Base-by-base conservation (phyloP, 2,113 vertebrate species). In the Cochlearius cochlearius region DNA sequence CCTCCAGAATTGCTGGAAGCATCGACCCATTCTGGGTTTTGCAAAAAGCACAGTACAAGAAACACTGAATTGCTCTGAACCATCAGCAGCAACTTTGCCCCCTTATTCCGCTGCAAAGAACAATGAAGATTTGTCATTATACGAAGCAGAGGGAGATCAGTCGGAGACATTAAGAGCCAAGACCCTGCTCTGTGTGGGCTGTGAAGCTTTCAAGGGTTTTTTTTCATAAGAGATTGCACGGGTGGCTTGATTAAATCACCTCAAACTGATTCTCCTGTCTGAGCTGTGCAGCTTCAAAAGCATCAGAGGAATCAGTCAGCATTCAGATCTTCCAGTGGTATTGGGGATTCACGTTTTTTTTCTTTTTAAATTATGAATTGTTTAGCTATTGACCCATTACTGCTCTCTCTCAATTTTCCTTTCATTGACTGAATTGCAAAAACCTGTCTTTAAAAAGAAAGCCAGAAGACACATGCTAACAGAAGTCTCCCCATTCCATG, bases 1-100 rank as follows among this genome's bases (percentile, higher is more conserved):
- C 38, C 23, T 47, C 39, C 62, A 79, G 53, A 64, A n/a, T 1
- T 7, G 15, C 21, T 76, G 12, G 34, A 60, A 69, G 29, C 67
- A 72, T 17, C 1, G 0, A 77, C 12, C 39, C 1, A 0, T 12
- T 49, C 56, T 30, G 47, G 1, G n/a, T 59, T 41, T 78, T 36
- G 11, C 5, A 67, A 45, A 52, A 90, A 72, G 25, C 49, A n/a
- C 21, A 17, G 41, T 0, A 29, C 56, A 71, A 78, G 69, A 45
- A 83, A 52, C 50, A 25, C 49, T 3, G 11, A 75, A 62, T 47
- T 55, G 34, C 60, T 58, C 83, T 11, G 23, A 90, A 27, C 4
- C 36, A 7, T 7, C 64, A 55, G 55, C 60, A 75, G n/a, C 49
- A 76, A 56, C 52, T 53, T 55, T n/a, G 2, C 3, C 21, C 43